These are phyloP conservation scores for Apostichopus californicus DNA, from an alignment of 35 echinoderm and acorn worm species.

Conservation along the genomic window DNA sequence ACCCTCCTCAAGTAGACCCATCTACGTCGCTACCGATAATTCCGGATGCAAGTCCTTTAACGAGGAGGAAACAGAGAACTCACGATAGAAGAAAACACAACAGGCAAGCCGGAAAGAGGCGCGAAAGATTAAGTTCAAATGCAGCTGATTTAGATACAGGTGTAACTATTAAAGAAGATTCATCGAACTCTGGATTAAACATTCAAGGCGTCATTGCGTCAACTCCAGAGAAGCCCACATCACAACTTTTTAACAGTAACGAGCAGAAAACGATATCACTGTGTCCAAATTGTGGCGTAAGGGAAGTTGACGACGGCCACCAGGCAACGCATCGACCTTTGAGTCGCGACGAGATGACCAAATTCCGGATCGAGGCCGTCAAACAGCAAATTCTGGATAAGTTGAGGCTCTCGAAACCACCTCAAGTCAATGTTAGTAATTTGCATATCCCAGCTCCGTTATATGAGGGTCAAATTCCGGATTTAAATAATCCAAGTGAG, in stretches of 20 bases:
- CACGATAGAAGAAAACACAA: not conserved
- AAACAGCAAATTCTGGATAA: constrained; percentile 52
- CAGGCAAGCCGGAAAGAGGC: not conserved
- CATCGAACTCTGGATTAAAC: not conserved
- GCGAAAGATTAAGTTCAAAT: not conserved
- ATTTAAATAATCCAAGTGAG: not conserved
- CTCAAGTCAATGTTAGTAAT: constrained; percentile 28
- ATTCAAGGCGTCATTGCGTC: not conserved
- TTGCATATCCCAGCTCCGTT: constrained; percentile 42
- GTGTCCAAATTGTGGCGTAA: constrained; percentile 35
- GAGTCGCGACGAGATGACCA: constrained; percentile 19
- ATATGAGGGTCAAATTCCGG: constrained; percentile 21
- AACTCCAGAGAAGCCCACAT: not conserved
- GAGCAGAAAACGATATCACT: constrained; percentile 26
- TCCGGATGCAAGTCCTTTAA: not conserved
- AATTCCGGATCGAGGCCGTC: constrained; percentile 32
- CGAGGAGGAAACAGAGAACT: not conserved
- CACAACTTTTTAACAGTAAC: not conserved
- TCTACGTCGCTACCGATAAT: not conserved
- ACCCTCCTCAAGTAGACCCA: not conserved
- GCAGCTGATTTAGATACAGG: constrained; percentile 49
- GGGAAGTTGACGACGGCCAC: not conserved
- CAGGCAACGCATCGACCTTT: not conserved
- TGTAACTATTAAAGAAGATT: not conserved
- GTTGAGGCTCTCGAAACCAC: constrained; percentile 11